Percentiles rank a stretch among this genome's conserved stretches.
Conservation (phyloP, 2,888 invertebrate species). For the Amiota mariae region DNA sequence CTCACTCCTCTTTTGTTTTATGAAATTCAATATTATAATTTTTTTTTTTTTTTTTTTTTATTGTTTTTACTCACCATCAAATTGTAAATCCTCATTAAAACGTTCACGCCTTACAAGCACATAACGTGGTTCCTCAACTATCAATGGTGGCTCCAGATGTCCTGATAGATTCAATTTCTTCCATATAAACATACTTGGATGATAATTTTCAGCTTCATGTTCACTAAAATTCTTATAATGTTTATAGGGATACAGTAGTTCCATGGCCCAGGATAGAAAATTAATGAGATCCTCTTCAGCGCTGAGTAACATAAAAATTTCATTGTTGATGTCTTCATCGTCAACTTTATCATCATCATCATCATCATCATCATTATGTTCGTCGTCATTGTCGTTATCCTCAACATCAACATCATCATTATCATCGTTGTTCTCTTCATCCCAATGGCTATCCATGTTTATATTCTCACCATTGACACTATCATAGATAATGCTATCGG, state of each 20-base stretch:
- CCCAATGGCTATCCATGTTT: slow-evolving; percentile 30
- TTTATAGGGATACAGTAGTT: slow-evolving; percentile 60
- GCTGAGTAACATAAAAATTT: slow-evolving; percentile 64
- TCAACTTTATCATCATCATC: slow-evolving; percentile 30
- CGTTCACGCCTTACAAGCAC: slow-evolving; percentile 66
- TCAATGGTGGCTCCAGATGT: slow-evolving; percentile 66
- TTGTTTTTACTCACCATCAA: slow-evolving; percentile 51
- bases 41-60: no score
- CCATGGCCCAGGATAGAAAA: slow-evolving; percentile 69
- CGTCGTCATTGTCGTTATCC: slow-evolving; percentile 43
- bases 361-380: slow-evolving; percentile 38
- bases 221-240: slow-evolving; percentile 39
- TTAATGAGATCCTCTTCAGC: slow-evolving; percentile 68
- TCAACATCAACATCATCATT: slow-evolving; percentile 32
- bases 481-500: background rate
- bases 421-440: slow-evolving; percentile 30
- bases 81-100: slow-evolving; percentile 47
- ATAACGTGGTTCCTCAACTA: slow-evolving; percentile 71
- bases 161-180: slow-evolving; percentile 71
- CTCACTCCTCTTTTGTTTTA: no score
- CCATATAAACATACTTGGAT: slow-evolving; percentile 66
- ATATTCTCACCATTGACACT: background rate
- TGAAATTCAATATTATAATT: no score
- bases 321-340: slow-evolving; percentile 52
- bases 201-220: slow-evolving; percentile 57